Conservation (phyloP, 2,888 invertebrate species). For the Sthenelais limicola region DNA sequence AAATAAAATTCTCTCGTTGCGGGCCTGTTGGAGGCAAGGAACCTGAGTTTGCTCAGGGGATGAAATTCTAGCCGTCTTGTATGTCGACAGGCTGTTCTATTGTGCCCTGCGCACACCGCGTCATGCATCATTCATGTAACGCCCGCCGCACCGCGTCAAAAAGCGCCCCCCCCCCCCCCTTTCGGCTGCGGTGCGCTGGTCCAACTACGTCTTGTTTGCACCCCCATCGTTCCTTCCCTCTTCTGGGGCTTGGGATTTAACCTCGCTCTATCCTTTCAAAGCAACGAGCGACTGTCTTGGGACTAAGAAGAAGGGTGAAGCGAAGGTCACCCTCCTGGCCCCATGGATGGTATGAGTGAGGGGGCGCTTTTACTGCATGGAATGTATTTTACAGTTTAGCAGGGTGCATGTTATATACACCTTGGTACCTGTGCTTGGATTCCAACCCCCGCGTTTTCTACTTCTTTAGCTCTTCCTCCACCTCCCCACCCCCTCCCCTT, state of each 20-base stretch:
- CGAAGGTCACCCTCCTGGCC: no score
- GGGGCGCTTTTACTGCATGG: no score
- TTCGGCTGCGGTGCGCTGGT: not conserved
- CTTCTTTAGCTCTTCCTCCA: not conserved
- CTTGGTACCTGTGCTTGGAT: no score
- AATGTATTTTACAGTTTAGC: no score
- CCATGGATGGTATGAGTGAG: no score
- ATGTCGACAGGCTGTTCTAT: conserved; percentile 33
- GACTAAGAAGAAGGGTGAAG: no score
- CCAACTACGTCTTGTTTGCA: no score
- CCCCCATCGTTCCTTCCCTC: no score
- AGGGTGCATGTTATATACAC: no score
- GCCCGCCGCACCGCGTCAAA: not conserved
- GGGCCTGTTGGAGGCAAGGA: conserved; percentile 26
- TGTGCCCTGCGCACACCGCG: conserved; percentile 15
- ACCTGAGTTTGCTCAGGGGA: conserved; percentile 36
- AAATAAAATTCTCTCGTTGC: conserved; percentile 35
- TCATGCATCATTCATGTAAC: conserved; percentile 39
- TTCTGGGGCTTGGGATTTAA: no score
- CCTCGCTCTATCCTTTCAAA: no score
- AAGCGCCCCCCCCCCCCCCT: conserved; percentile 10
- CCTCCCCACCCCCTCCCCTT: not conserved
- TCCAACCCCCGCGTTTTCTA: not conserved
- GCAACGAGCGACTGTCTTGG: no score
- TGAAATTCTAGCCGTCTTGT: conserved; percentile 38